Percentiles rank a stretch among this genome's conserved stretches.
Conservation (phyloP, 2,888 invertebrate species). For the Tridacna crocea region DNA sequence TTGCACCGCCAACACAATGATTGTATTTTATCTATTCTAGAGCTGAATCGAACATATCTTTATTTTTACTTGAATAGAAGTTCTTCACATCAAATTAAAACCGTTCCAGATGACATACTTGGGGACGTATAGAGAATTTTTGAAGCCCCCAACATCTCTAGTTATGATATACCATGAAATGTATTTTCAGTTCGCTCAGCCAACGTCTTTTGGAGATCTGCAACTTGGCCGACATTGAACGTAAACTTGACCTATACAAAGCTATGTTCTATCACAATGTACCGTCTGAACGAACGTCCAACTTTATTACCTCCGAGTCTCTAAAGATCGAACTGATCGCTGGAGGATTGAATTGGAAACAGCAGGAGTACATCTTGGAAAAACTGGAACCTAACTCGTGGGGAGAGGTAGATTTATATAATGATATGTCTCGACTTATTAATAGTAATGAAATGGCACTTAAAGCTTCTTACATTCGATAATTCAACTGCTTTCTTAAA, state of each 20-base stretch:
- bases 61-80: no score
- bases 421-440: not conserved
- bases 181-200: slow-evolving; percentile 71
- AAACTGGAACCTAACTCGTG: slow-evolving; percentile 77
- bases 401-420: slow-evolving; percentile 71
- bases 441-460: no score
- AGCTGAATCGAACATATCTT: no score
- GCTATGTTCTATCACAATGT: slow-evolving; percentile 80
- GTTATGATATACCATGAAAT: not conserved
- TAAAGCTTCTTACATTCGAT: no score
- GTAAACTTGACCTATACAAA: slow-evolving; percentile 81
- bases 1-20: no score
- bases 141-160: no score
- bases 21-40: no score
- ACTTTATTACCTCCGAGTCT: slow-evolving; percentile 80
- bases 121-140: no score
- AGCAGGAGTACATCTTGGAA: slow-evolving; percentile 80
- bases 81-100: no score
- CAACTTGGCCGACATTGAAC: slow-evolving; percentile 79
- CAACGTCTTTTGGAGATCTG: slow-evolving; percentile 79
- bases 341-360: slow-evolving; percentile 80
- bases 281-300: slow-evolving; percentile 73
- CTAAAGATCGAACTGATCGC: slow-evolving; percentile 81
- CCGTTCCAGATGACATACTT: no score
- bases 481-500: no score